Conservation (phyloP, 2,797 vertebrate genomes). For the Poecilia picta region DNA sequence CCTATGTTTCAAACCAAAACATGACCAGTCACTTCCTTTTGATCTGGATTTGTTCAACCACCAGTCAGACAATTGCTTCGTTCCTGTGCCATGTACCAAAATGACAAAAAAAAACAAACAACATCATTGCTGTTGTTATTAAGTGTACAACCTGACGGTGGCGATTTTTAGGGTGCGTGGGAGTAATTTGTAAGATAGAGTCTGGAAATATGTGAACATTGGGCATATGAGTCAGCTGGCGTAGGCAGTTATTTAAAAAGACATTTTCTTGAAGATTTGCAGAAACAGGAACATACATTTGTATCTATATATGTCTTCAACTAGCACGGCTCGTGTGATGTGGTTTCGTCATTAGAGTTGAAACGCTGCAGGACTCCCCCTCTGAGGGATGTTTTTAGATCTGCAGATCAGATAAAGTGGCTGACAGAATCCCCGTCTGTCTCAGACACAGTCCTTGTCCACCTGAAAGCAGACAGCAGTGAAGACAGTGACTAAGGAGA, state of each 20-base stretch:
- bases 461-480: constrained; percentile 10
- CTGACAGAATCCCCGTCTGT: constrained; percentile 11
- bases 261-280: constrained; percentile 56
- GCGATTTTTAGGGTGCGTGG: constrained; percentile 43
- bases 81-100: constrained; percentile 8
- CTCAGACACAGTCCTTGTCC: constrained; percentile 10
- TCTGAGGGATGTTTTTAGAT: constrained; percentile 27
- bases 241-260: constrained; percentile 71
- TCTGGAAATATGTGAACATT: constrained; percentile 63
- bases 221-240: constrained; percentile 67
- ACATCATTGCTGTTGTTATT: constrained; percentile 11
- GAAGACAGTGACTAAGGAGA: background rate
- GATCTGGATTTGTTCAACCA: background rate
- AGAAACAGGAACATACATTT: constrained; percentile 52
- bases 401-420: constrained; percentile 24
- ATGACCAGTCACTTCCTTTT: background rate
- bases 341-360: constrained; percentile 34
- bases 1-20: background rate
- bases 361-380: constrained; percentile 41
- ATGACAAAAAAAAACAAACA: background rate
- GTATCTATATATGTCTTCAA: constrained; percentile 22
- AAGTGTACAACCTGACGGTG: constrained; percentile 34
- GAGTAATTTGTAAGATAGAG: constrained; percentile 57
- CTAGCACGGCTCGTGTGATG: constrained; percentile 19
- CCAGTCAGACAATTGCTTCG: background rate